A percentile compares a stretch with the other conserved stretches of the same genome.
Conservation (phyloP, 2,888 invertebrate species). For the Noctua comes region DNA sequence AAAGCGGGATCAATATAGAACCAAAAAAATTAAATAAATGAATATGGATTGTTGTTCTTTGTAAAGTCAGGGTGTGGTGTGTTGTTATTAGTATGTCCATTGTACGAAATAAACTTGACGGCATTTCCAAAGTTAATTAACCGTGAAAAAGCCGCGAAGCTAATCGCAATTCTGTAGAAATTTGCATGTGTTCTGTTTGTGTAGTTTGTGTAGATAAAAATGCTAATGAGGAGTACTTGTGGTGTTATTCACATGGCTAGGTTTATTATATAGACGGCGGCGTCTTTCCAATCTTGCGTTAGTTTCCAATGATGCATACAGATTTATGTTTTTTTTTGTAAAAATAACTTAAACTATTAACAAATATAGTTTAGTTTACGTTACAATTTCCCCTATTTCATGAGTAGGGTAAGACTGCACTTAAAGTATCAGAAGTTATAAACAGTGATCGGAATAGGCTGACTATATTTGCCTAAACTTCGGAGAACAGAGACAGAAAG, state of each 20-base stretch:
- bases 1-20: not conserved
- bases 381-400: too few relatives aligned
- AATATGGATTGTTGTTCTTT: not conserved
- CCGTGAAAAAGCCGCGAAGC: not conserved
- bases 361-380: too few relatives aligned
- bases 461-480: too few relatives aligned
- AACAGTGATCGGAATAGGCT: too few relatives aligned
- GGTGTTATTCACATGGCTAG: not conserved
- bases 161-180: not conserved
- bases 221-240: not conserved
- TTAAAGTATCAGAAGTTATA: too few relatives aligned
- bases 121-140: conserved; percentile 6
- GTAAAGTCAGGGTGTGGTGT: not conserved
- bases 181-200: not conserved
- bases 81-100: not conserved
- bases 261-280: not conserved
- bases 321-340: not conserved
- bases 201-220: not conserved
- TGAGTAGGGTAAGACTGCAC: too few relatives aligned
- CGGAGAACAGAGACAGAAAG: too few relatives aligned
- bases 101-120: not conserved
- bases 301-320: too few relatives aligned
- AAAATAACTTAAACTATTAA: not conserved
- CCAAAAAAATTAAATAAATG: not conserved
- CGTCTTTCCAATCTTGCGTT: not conserved